Base-by-base conservation (phyloP, 2,113 vertebrate species). In the Platichthys stellatus region DNA sequence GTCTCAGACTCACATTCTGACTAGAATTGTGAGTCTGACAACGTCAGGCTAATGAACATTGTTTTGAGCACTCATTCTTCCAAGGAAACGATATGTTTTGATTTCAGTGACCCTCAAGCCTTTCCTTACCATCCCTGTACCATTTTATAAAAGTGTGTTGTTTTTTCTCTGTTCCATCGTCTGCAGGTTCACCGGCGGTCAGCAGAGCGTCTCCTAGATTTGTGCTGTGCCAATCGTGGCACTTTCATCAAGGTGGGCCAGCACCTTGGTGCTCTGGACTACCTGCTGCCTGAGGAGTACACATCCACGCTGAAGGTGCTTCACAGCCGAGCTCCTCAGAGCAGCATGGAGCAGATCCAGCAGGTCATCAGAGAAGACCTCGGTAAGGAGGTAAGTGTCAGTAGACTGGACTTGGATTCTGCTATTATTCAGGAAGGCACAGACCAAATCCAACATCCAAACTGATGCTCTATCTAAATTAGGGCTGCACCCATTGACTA, bases 211-310 rank as follows among this genome's bases (percentile, higher is more conserved):
- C 96, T 99, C 17, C 93, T 94, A 54, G 95, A 97, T 65, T 88
- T 99, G 83, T 99, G 98, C 91, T 97, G 97, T n/a, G 95, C 96
- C 82, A 99, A 99, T 93, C 87, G 98, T 74, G 98, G 98, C 64
- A 99, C 97, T 3, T 99, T 98, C 93, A 98, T 99, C 92, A 99
- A 99, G 90, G 96, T 99, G 82, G 98, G 98, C 4, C 98, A 99
- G 90, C 97, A 99, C 89, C 93, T 99, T 17, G 98, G 97, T 1
- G 96, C 97, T 0, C 93, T 99, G 68, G 97, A 99, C 76, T 99
- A 99, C 88, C 95, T 99, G 68, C 90, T 99, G 64, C 98, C 98
- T 0, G 94, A 95, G 69, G 98, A 99, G 88, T 99, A 99, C 92
- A 99, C 98, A 9, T 94, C 94, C 88, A 98, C 97, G 0, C 94